Evolutionary conservation across 2,888 invertebrate genomes (phyloP), one percentile per base, ranked within the genome.

Genomic region (Seladonia tumulorum): DNA sequence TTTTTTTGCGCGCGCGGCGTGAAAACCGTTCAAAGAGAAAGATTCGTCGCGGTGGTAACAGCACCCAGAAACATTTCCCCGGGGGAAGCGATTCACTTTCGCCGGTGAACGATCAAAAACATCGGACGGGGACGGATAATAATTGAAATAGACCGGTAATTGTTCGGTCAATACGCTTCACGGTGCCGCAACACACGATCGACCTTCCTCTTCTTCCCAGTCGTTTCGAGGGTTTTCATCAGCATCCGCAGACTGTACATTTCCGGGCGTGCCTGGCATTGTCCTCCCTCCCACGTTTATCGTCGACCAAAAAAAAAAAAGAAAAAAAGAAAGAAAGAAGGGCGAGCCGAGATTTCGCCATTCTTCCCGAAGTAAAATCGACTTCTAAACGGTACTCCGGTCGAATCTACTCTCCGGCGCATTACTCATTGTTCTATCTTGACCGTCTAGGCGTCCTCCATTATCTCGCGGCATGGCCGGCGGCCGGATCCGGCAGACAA

Each of bases 341-440:
- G 35, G 22, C 79, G 76, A 79, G 66, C 45, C 57, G 45, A 57
- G 76, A 68, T 86, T 79, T 45, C 79, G 70, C 86, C 79, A 80
- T 86, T 86, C 86, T 82, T 86, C 71, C 70, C 63, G 60, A 57
- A 71, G 70, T 47, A 82, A 82, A 87, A 86, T 70, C 86, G 57
- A 68, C 73, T 76, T 79, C 86, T 79, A 82, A 87, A 86, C 79
- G 86, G 76, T 86, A 79, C 79, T 86, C 79, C n/a, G 60, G 60
- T 57, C 53, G 76, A 71, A 82, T 87, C 79, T 76, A 75, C 79
- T 86, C 76, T 53, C 22, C 53, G 70, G 42, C 86, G 86, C 79
- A 86, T 87, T 82, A 82, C 72, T 79, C 86, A 87, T 87, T 87
- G 82, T 86, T 87, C 86, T 82, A 82, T 74, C 76, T 86, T 87